Base-by-base conservation (phyloP, 2,113 vertebrate genomes). In the Spea multiplicata region DNA sequence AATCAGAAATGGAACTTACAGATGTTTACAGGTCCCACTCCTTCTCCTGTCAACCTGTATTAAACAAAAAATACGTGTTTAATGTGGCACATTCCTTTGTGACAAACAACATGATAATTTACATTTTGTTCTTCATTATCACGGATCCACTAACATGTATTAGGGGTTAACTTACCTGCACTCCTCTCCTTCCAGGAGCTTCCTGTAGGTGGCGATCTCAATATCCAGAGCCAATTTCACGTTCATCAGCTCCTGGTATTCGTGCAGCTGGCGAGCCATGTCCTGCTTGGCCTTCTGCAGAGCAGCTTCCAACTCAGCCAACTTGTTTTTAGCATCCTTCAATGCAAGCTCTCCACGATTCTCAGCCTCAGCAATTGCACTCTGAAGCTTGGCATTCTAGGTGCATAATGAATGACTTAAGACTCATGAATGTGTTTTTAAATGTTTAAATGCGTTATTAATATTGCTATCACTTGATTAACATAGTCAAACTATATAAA, bases 111-210 rank as follows among this genome's bases (percentile, higher is more conserved):
- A 30, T 30, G 30, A 30, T 30, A 30, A 30, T 30, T 30, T 30
- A 30, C 30, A 30, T 30, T 30, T 30, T 30, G 30, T 30, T 30
- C 30, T 30, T 30, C 30, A 30, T 30, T 30, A 30, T 30, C 30
- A 30, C 50, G 9, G 9, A 52, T 52, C 9, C 6, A 52, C 9
- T 52, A 52, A 7, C 12, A 50, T 17, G 50, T 5, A 8, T 17
- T 30, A 30, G 1, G 30, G 16, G 12, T 30, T 10, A 10, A 94
- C 57, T 6, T 69, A 94, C 94, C 93, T 93, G 89, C 0, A 57
- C 84, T 96, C 94, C 81, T 95, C 93, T 75, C 94, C 93, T 73
- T 96, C 94, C 90, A 96, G 88, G 78, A 97, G 90, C 82, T 95
- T 95, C 66, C 90, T 89, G 86, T 95, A 97, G 66, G 86, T 90